Conservation (phyloP, 92 coral and sea anemone genomes). For the Palythoa caribaeorum region DNA sequence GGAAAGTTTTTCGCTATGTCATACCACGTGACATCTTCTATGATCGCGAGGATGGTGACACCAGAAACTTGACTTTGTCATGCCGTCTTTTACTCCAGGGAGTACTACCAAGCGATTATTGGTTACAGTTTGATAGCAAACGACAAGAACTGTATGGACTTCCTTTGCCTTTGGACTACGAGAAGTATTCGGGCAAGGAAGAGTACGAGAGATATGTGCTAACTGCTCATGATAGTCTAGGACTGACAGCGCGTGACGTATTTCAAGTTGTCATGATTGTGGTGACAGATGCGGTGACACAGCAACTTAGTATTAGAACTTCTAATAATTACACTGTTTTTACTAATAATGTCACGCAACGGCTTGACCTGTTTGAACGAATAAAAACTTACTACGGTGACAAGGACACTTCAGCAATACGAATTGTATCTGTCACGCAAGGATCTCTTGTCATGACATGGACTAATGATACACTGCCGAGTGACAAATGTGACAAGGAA, state of each 20-base stretch:
- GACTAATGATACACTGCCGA: slow-evolving; percentile 89
- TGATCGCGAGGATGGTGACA: slow-evolving; percentile 90
- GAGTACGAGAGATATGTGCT: slow-evolving; percentile 74
- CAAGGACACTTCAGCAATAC: slow-evolving; percentile 63
- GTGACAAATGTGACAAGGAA: slow-evolving; percentile 75
- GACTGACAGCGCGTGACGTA: slow-evolving; percentile 76
- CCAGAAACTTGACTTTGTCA: slow-evolving; percentile 74
- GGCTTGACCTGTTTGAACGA: slow-evolving; percentile 70
- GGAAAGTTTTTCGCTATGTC: slow-evolving; percentile 69
- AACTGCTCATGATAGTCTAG: slow-evolving; percentile 75
- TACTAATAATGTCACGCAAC: slow-evolving; percentile 67
- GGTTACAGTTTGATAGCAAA: slow-evolving; percentile 82
- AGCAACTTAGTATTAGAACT: slow-evolving; percentile 66
- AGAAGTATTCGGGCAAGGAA: slow-evolving; percentile 60
- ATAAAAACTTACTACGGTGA: slow-evolving; percentile 80
- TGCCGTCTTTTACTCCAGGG: slow-evolving; percentile 42
- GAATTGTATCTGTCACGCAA: slow-evolving; percentile 60
- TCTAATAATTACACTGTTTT: slow-evolving; percentile 66
- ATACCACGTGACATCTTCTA: slow-evolving; percentile 89
- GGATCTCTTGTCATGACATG: slow-evolving; percentile 90
- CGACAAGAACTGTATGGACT: slow-evolving; percentile 83
- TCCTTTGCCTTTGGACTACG: slow-evolving; percentile 65
- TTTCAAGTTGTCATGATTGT: slow-evolving; percentile 78
- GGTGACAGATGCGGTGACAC: slow-evolving; percentile 64
- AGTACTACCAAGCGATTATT: slow-evolving; percentile 67